Evolutionary conservation across 2,888 invertebrate species (phyloP).

Genomic region (Lydus trimaculatus): DNA sequence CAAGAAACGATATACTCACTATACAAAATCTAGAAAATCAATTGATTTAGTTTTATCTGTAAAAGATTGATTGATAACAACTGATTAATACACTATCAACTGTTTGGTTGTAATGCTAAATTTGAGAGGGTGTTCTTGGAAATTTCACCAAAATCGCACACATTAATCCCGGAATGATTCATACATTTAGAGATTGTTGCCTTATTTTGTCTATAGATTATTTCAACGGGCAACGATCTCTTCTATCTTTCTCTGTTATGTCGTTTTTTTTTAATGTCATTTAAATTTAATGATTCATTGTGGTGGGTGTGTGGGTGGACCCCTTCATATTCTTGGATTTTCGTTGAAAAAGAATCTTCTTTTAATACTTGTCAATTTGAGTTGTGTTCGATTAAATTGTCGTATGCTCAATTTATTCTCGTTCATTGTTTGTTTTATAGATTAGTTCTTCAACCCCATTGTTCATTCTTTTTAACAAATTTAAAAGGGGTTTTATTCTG

Average conservation of each 20-base stretch:
- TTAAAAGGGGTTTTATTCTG: neutral
- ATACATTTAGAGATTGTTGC: neutral
- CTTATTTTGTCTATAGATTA: neutral
- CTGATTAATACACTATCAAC: no score
- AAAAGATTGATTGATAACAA: no score
- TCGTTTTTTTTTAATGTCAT: neutral
- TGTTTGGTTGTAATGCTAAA: no score
- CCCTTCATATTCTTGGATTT: neutral
- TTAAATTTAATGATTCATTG: neutral
- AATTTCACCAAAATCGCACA: no score
- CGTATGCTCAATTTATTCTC: neutral
- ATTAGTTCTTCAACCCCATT: no score
- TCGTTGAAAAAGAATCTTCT: neutral
- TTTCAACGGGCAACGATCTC: neutral
- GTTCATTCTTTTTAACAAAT: neutral
- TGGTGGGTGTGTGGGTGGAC: neutral
- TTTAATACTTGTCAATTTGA: neutral
- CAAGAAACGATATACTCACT: neutral
- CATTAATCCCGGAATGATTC: neutral
- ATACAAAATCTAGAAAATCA: neutral
- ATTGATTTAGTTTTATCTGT: no score
- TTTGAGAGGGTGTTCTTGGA: neutral
- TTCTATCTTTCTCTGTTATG: neutral
- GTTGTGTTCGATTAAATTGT: neutral
- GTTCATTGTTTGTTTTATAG: neutral